Base-by-base conservation (phyloP, 2,797 vertebrate genomes). In the Sparus aurata region DNA sequence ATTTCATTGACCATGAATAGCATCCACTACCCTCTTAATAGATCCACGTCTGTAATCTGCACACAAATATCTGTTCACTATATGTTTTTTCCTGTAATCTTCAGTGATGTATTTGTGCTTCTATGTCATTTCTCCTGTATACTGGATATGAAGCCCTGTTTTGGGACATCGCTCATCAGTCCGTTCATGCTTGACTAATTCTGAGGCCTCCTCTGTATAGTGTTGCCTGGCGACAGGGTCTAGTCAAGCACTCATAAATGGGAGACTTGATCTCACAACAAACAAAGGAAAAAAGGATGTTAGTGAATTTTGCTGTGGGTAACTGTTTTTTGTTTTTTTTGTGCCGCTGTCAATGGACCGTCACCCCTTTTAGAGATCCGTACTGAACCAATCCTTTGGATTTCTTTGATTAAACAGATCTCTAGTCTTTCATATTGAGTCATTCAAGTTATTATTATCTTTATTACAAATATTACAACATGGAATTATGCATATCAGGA, bases 161-260 rank as follows among this genome's bases (percentile, higher is more conserved):
- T 88, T 82, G 43, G 73, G 84, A 78, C 64, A n/a, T 75, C 15
- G 43, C 82, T 91, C 83, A 84, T 91, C 80, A 83, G 75, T 73
- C 75, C 75, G 69, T 86, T 90, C 82, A 87, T 59, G 88, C 86
- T 85, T 70, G 59, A 83, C 85, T 93, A 90, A 92, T 88, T 86
- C 52, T 12, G 74, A 77, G 73, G 77, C 69, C 79, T 87, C 58
- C 73, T 79, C 75, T 79, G 71, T 81, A 69, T 77, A 58, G 77
- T 50, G 89, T 92, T 90, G 84, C 90, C 77, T 83, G 87, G 89
- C 71, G 20, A 92, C 88, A 23, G 58, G 54, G 70, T 74, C 65
- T 80, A 85, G 81, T 87, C 78, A 71, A 84, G 85, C 85, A 78
- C 78, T 83, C 76, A 71, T 57, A 89, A 88, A 88, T 70, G 65